A percentile compares a stretch with the other conserved stretches of the same genome.
Conservation (phyloP, 2,888 invertebrate species). For the Lasioglossum leucozonium region DNA sequence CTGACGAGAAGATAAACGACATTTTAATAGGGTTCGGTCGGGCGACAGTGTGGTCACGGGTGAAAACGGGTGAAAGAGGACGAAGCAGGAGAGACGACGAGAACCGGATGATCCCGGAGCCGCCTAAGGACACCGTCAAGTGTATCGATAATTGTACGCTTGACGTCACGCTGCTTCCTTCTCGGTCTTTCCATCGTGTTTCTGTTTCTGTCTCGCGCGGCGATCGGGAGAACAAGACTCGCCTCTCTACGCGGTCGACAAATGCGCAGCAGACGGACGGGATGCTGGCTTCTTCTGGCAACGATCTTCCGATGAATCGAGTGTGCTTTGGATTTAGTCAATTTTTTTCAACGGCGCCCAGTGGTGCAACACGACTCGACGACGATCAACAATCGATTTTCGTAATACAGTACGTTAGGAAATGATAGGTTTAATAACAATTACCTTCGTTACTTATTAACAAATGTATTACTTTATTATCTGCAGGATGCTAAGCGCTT, state of each 20-base stretch:
- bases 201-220: conserved; percentile 18
- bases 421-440: too few species aligned
- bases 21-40: conserved; percentile 69
- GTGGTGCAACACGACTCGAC: neutral
- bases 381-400: neutral
- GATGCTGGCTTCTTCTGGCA: neutral
- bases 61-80: neutral
- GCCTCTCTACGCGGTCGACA: neutral
- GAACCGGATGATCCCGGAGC: conserved; percentile 44
- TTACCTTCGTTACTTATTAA: neutral
- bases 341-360: too few species aligned
- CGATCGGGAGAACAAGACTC: neutral
- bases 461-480: neutral
- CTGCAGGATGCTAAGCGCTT: neutral
- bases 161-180: conserved; percentile 62
- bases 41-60: neutral
- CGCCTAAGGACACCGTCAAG: conserved; percentile 69
- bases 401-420: neutral
- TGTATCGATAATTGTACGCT: conserved; percentile 73
- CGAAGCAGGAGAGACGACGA: conserved; percentile 2
- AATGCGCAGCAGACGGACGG: neutral
- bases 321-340: neutral
- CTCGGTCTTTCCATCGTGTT: neutral
- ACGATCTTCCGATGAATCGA: neutral
- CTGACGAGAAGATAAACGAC: conserved; percentile 71